These are phyloP conservation scores for Caenorhabditis sinica DNA, from an alignment of 2,888 invertebrate genomes.

Conservation along the genomic window DNA sequence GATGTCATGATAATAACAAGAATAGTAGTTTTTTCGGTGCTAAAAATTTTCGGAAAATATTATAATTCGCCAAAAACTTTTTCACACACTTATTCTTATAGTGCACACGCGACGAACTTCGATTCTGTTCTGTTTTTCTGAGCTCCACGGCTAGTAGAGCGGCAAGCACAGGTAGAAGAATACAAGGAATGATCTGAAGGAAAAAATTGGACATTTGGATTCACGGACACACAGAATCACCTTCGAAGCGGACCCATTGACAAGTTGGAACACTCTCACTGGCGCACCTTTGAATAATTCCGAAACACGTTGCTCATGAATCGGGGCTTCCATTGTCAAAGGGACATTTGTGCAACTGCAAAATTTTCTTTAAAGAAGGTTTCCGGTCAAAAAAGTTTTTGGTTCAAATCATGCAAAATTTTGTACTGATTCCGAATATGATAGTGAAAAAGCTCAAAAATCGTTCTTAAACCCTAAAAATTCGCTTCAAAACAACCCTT, in stretches of 20 bases:
- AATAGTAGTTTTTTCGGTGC: constrained; percentile 26
- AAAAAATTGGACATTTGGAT: background rate
- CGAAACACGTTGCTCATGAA: background rate
- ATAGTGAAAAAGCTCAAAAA: no score
- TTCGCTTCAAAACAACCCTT: no score
- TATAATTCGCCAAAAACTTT: background rate
- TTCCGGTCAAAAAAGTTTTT: no score
- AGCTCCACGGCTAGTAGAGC: constrained; percentile 3
- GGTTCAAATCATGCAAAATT: no score
- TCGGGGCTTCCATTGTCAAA: background rate
- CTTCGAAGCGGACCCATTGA: constrained; percentile 2
- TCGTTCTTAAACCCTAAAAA: no score
- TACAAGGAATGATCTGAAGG: constrained; percentile 31
- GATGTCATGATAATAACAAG: background rate
- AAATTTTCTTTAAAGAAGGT: no score
- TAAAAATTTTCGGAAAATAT: background rate
- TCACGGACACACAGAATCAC: background rate
- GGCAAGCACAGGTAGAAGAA: constrained; percentile 17
- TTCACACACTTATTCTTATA: constrained; percentile 13
- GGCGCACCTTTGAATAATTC: constrained; percentile 8
- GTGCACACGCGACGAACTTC: background rate
- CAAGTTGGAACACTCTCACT: background rate
- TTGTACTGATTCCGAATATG: no score
- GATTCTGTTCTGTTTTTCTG: constrained; percentile 1
- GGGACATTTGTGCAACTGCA: constrained; percentile 25